phyloP scores from a whole-genome alignment of 2,888 invertebrate species.

The Thereva nobilitata region DNA sequence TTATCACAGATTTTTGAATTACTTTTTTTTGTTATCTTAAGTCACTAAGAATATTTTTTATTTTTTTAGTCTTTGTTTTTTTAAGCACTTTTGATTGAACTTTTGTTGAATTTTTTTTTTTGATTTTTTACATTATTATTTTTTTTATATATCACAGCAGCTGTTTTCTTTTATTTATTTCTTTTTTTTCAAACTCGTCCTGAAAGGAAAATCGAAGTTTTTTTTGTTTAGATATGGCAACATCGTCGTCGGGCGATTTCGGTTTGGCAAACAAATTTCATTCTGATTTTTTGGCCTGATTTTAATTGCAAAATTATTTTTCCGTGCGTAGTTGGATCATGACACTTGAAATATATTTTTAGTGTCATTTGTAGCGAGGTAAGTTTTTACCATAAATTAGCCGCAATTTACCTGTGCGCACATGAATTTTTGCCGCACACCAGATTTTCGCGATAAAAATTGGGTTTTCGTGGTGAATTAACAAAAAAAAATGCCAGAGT shows the following conservation, averaged over 20 bases:
- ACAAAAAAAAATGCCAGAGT: no score
- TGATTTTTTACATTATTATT: not conserved
- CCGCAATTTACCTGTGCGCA: no score
- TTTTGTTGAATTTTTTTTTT: slow-evolving; percentile 9
- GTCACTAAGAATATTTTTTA: not conserved
- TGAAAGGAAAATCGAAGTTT: not conserved
- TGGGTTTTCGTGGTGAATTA: no score
- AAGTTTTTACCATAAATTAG: no score
- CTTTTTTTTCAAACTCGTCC: no score
- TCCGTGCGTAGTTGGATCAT: no score
- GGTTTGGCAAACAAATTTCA: not conserved
- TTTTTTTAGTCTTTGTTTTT: no score
- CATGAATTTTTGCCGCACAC: no score
- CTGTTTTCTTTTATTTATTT: not conserved
- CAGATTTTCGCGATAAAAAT: no score
- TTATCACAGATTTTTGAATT: slow-evolving; percentile 33
- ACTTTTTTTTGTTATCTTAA: slow-evolving; percentile 3
- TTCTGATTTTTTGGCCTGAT: not conserved
- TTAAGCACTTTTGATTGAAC: slow-evolving; percentile 25
- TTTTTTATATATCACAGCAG: slow-evolving; percentile 18
- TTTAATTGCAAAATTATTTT: no score
- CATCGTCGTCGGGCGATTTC: not conserved
- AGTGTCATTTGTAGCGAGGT: no score
- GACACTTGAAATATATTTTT: no score
- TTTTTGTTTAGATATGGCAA: slow-evolving; percentile 17